Conservation (phyloP, 2,888 invertebrate genomes). For the Drosophila tanythrix region DNA sequence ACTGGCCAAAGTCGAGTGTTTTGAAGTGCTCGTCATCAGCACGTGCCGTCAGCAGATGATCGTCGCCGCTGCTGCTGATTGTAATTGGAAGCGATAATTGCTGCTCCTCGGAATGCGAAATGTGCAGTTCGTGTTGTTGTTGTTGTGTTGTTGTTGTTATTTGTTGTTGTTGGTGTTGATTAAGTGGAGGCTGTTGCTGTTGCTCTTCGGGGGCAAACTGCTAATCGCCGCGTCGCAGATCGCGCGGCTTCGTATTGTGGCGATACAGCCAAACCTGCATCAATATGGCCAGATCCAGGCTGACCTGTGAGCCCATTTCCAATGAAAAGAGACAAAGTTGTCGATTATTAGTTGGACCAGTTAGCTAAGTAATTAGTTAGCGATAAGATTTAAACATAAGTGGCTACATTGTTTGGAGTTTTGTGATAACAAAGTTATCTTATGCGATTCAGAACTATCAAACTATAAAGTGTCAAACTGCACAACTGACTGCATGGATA, state of each 20-base stretch:
- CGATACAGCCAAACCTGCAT: slow-evolving; percentile 89
- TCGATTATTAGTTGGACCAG: background rate
- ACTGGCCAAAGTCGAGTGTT: slow-evolving; percentile 63
- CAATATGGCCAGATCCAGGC: slow-evolving; percentile 88
- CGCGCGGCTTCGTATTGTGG: slow-evolving; percentile 86
- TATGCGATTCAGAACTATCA: background rate
- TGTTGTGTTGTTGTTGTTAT: slow-evolving; percentile 77
- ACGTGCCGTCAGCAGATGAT: slow-evolving; percentile 81
- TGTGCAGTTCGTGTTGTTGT: slow-evolving; percentile 70
- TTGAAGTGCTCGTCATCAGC: slow-evolving; percentile 80
- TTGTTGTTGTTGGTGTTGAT: slow-evolving; percentile 53
- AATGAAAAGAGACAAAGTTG: slow-evolving; percentile 68
- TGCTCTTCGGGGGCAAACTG: slow-evolving; percentile 86
- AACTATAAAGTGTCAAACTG: background rate
- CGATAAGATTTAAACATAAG: background rate
- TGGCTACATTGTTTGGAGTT: background rate
- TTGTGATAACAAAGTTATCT: background rate
- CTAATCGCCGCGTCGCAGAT: slow-evolving; percentile 88
- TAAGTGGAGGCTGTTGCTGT: slow-evolving; percentile 82
- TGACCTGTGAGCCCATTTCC: slow-evolving; percentile 86
- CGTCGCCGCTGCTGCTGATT: slow-evolving; percentile 82
- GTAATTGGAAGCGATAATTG: slow-evolving; percentile 80
- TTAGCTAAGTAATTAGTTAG: background rate
- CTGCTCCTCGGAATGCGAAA: slow-evolving; percentile 76
- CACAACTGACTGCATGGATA: background rate